phyloP scores from a whole-genome alignment of 2,797 vertebrate genomes.

The Sebastes nivosus region DNA sequence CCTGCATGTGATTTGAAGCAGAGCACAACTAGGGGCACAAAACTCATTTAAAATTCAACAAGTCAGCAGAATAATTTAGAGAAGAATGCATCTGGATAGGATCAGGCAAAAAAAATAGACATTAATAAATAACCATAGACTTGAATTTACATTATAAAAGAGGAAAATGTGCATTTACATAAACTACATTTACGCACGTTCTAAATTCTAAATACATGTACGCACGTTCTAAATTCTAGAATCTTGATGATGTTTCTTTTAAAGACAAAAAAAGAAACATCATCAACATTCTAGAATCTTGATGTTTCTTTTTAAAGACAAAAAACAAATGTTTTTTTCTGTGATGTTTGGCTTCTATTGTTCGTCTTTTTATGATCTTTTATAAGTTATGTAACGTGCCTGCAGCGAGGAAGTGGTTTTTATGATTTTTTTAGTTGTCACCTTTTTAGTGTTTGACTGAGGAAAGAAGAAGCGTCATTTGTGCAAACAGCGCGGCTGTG shows the following conservation, averaged over 20 bases:
- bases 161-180: not conserved
- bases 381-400: not conserved
- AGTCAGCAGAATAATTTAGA: constrained; percentile 63
- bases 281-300: too few species aligned
- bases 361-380: not conserved
- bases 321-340: too few species aligned
- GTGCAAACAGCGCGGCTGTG: constrained; percentile 76
- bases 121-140: constrained; percentile 47
- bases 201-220: not conserved
- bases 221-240: not conserved
- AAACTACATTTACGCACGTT: not conserved
- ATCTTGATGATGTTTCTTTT: not conserved
- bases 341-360: too few species aligned
- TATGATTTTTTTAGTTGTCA: constrained; percentile 12
- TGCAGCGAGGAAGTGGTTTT: not conserved
- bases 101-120: constrained; percentile 32
- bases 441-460: not conserved
- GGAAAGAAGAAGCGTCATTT: constrained; percentile 9
- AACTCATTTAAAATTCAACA: constrained; percentile 62
- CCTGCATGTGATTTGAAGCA: constrained; percentile 56
- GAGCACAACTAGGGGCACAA: constrained; percentile 45
- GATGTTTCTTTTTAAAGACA: too few species aligned
- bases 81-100: constrained; percentile 59
- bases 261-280: not conserved
- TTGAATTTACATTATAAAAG: not conserved